Base-by-base conservation (phyloP, 2,888 invertebrate genomes). In the Operophtera brumata region DNA sequence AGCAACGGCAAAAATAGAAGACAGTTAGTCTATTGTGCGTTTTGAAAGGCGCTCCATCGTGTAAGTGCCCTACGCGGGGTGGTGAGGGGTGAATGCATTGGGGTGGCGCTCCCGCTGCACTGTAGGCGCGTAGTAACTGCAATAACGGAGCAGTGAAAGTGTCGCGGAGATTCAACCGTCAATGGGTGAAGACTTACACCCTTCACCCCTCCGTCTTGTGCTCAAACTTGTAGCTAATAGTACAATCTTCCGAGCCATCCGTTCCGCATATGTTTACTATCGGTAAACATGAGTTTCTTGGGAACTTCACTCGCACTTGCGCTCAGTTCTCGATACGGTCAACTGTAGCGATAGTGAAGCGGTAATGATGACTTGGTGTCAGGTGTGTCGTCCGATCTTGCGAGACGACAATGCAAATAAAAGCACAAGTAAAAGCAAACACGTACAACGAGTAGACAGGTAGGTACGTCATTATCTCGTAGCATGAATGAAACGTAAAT, bases 141-240 rank as follows among this genome's bases (percentile, higher is more conserved):
- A 88, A 87, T 88, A 89, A 85, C 89, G 84, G 87, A 84, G 86
- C 82, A 90, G 89, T 89, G 89, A 90, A 90, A 90, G 89, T 90
- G 89, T 90, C 89, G 88, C 86, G 87, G 85, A 80, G 89, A 85
- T 86, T 84, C 87, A 87, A 87, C 88, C 88, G 89, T 90, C 89
- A 90, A 90, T 90, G 89, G 88, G 86, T 82, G 86, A 89, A 88
- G 87, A 86, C 82, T 82, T 82, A 78, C 86, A 80, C 86, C 86
- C 86, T 85, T 82, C 82, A 71, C 85, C 89, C 88, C 86, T 74
- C 81, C 83, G 85, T 84, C 86, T 88, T 86, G 74, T 73, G 74
- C 84, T 82, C 80, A 82, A 85, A 86, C 85, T 86, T 59, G 80
- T 78, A 85, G 76, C 78, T 84, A 81, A 83, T 86, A 86, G 78